A percentile compares a stretch with the other conserved stretches of the same genome.
Evolutionary conservation across 1,140 invertebrate genomes (phyloP).

Genomic region (Drosophila pectinifera): DNA sequence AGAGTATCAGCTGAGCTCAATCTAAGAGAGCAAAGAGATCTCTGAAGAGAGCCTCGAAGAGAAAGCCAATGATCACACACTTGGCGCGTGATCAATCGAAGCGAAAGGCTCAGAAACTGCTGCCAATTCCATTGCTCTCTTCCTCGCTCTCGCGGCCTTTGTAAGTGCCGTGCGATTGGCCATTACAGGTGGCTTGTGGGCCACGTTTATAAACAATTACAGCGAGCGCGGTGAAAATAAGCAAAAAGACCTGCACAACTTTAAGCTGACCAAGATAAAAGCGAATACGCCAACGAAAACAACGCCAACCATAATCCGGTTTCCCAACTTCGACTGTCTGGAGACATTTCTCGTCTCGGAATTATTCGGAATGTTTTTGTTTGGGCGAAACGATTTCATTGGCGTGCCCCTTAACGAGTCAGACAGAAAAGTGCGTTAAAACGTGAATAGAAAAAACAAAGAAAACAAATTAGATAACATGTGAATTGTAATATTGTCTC

Average conservation of each 20-base stretch:
- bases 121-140: slow-evolving; percentile 26
- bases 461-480: slow-evolving; percentile 11
- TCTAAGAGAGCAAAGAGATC: slow-evolving; percentile 2
- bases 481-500: slow-evolving; percentile 8
- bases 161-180: slow-evolving; percentile 18
- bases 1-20: slow-evolving; percentile 3
- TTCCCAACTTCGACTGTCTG: slow-evolving; percentile 37
- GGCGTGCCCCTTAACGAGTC: slow-evolving; percentile 22
- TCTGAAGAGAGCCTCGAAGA: slow-evolving; percentile 2
- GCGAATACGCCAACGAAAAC: slow-evolving; percentile 24
- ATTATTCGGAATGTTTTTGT: slow-evolving; percentile 7
- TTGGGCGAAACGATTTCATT: slow-evolving; percentile 19
- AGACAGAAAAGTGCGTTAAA: neutral
- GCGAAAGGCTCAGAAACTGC: slow-evolving; percentile 13
- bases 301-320: slow-evolving; percentile 49
- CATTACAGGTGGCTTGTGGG: slow-evolving; percentile 35
- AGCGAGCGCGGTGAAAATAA: slow-evolving; percentile 49
- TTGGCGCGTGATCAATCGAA: slow-evolving; percentile 32
- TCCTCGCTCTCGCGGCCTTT: slow-evolving; percentile 11
- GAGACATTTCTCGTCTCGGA: neutral
- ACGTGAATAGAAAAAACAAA: slow-evolving; percentile 1
- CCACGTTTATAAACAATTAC: slow-evolving; percentile 57
- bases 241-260: slow-evolving; percentile 9
- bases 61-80: slow-evolving; percentile 25
- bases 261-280: slow-evolving; percentile 23